Evolutionary conservation across 2,113 vertebrate species (phyloP), one percentile per base, ranked within the genome.

Genomic region (Equus przewalskii): DNA sequence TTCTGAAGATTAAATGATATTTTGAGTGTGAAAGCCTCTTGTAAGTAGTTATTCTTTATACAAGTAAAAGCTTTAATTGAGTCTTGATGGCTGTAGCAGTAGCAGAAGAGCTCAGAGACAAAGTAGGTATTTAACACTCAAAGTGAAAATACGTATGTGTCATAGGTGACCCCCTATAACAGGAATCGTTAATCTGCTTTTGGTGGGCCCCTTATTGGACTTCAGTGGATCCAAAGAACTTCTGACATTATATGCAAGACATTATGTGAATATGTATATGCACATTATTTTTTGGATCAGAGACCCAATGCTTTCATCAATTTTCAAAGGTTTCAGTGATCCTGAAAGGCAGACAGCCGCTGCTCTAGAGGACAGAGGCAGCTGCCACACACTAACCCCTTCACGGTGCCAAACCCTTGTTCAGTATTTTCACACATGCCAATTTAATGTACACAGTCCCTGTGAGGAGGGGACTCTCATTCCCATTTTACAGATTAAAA

Each of bases 251-350:
- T 30, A 24, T 26, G 28, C 5, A 75, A 84, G 51, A 58, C 54
- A 24, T 36, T 75, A 28, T n/a, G 1, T 85, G 51, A 21, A 30
- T 88, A 41, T 49, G 7, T 41, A 30, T 19, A 70, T 49, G 28
- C 18, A 67, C 24, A 62, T 65, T 80, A 33, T 19, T 56, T 90
- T 28, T 41, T 46, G 8, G 24, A 41, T 81, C 75, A 94, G 5
- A 76, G 33, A 36, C 3, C 11, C 6, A 78, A 15, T 60, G 7
- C 14, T 82, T 78, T 83, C 36, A 30, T 58, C 67, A 75, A 60
- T 84, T 83, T 62, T 46, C 84, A 94, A 96, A 96, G 64, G 22
- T 26, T 4, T n/a, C 75, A 75, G 44, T 46, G 41, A 97, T 54
- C 46, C 26, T 46, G 51, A 67, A 58, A 81, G 44, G 16, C 41